These are phyloP conservation scores for Eulemur mongoz DNA, from an alignment of 2,797 vertebrate genomes.

Conservation along the genomic window DNA sequence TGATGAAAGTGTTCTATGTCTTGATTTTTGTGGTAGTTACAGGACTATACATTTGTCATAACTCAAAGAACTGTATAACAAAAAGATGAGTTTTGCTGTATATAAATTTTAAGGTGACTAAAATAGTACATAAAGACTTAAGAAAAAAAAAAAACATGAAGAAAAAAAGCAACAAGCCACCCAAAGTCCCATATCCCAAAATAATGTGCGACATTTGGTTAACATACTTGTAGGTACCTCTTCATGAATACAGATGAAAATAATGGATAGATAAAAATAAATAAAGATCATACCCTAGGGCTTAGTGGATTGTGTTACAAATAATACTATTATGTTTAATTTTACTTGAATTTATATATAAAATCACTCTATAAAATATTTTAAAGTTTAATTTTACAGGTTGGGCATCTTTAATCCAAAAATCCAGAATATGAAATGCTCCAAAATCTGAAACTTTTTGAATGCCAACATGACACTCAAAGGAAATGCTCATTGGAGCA, in stretches of 20 bases:
- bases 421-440: neutral
- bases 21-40: constrained; percentile 17
- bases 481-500: neutral
- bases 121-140: neutral
- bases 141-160: neutral
- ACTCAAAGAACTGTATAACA: neutral
- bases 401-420: too few species aligned
- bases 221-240: neutral
- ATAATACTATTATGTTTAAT: neutral
- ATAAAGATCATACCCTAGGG: neutral
- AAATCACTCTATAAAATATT: neutral
- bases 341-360: neutral
- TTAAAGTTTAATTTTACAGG: too few species aligned
- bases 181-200: neutral
- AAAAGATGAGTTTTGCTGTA: neutral
- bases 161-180: neutral
- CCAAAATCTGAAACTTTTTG: neutral
- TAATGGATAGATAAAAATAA: neutral
- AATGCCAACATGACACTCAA: neutral
- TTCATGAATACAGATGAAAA: neutral
- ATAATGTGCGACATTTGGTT: neutral
- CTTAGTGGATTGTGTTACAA: neutral
- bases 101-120: neutral
- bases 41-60: neutral
- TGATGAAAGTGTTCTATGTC: neutral